phyloP scores from a whole-genome alignment of 64 coral and sea anemone species.

The Montipora sp. region DNA sequence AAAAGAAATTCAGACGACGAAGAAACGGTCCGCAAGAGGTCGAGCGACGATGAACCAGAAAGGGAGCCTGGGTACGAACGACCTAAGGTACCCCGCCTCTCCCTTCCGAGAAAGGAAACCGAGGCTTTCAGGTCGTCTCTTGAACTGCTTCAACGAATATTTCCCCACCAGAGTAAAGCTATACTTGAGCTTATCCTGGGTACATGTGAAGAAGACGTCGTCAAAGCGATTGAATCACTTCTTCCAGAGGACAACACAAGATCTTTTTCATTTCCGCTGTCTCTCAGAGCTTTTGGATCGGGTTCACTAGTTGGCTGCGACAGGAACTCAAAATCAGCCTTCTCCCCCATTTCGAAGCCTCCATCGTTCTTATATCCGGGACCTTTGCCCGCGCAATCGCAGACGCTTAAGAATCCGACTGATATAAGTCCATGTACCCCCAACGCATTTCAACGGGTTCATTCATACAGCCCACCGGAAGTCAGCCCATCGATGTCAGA shows the following conservation, averaged over 20 bases:
- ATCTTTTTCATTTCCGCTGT: constrained; percentile 19
- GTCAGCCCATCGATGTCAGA: constrained; percentile 22
- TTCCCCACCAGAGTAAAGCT: constrained; percentile 65
- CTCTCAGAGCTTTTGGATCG: constrained; percentile 9
- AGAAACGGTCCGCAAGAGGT: constrained; percentile 7
- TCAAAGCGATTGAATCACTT: constrained; percentile 69
- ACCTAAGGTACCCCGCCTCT: constrained; percentile 17
- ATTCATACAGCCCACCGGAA: constrained; percentile 23
- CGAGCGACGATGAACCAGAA: constrained; percentile 4
- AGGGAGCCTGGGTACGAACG: background rate
- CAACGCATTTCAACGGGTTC: constrained; percentile 60
- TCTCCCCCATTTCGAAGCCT: constrained; percentile 60
- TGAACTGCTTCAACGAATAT: constrained; percentile 61
- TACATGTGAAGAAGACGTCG: constrained; percentile 58
- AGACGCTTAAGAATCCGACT: constrained; percentile 4
- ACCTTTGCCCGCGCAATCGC: constrained; percentile 3
- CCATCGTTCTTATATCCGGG: constrained; percentile 29
- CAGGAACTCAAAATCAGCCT: constrained; percentile 45
- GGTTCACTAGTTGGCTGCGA: background rate
- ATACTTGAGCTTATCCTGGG: constrained; percentile 60
- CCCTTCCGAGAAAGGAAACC: constrained; percentile 33
- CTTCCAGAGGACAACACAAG: constrained; percentile 1
- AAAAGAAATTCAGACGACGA: constrained; percentile 9
- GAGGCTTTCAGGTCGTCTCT: constrained; percentile 31
- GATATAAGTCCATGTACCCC: constrained; percentile 19